Evolutionary conservation across 1,140 invertebrate species (phyloP).

Genomic region (Tetraneura akinire): DNA sequence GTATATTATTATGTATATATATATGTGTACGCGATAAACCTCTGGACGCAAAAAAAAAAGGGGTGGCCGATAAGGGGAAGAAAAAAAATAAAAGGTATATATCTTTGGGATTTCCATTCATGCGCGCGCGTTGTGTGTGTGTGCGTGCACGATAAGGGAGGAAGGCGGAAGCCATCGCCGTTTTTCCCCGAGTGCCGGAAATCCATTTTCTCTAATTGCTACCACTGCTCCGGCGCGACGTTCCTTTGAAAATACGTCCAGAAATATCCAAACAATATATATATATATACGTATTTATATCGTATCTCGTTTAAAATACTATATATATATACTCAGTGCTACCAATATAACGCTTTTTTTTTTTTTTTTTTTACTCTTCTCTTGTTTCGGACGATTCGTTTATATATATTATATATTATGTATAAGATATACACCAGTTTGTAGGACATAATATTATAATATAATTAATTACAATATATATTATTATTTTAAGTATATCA

Average conservation of each 20-base stretch:
- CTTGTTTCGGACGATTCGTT: slow-evolving; percentile 1
- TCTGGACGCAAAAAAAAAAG: neutral
- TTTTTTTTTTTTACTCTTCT: neutral
- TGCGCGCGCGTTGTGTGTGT: neutral
- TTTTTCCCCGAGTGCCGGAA: slow-evolving; percentile 49
- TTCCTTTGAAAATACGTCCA: slow-evolving; percentile 35
- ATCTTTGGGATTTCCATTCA: slow-evolving; percentile 43
- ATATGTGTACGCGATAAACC: slow-evolving; percentile 7
- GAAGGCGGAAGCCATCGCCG: slow-evolving; percentile 41
- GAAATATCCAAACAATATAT: slow-evolving; percentile 37
- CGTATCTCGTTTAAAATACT: slow-evolving; percentile 11
- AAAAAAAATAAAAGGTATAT: slow-evolving; percentile 14
- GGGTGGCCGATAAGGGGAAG: slow-evolving; percentile 15
- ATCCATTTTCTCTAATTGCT: slow-evolving; percentile 52
- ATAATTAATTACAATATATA: no score
- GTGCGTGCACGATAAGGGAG: no score
- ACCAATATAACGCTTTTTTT: no score
- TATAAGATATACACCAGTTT: no score
- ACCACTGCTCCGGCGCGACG: neutral
- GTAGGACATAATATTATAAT: no score
- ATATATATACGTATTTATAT: neutral
- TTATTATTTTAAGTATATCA: no score
- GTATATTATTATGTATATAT: no score
- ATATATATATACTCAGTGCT: no score
- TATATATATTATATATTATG: neutral